These are phyloP conservation scores for Salvelinus fontinalis DNA, from an alignment of 2,113 vertebrate genomes.

Conservation along the genomic window DNA sequence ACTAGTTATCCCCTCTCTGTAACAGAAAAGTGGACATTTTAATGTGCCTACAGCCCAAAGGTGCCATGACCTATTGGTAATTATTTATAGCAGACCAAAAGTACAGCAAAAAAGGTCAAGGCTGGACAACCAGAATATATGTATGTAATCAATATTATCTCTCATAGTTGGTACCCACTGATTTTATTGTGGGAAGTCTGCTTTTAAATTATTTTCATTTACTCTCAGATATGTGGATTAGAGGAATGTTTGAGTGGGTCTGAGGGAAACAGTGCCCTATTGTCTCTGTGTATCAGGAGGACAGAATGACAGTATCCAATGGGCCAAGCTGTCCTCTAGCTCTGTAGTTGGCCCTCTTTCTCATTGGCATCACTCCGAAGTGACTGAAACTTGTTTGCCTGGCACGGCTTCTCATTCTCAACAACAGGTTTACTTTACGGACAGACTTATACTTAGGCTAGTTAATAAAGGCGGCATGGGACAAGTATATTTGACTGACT, in stretches of 20 bases:
- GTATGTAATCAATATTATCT: background rate
- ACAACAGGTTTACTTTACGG: background rate
- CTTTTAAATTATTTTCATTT: background rate
- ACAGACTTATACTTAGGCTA: background rate
- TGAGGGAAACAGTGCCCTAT: constrained; percentile 12
- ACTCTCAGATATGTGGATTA: background rate
- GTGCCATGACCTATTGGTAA: background rate
- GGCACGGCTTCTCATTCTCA: background rate
- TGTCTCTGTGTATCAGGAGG: background rate
- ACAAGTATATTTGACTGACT: background rate
- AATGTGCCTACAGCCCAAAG: background rate
- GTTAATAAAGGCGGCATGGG: background rate
- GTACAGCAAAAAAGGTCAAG: too few relatives aligned
- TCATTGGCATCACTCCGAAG: background rate
- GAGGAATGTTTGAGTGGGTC: constrained; percentile 2
- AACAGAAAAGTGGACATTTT: background rate
- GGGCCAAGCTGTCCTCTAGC: constrained; percentile 1
- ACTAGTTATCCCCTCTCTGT: background rate
- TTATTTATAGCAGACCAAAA: background rate
- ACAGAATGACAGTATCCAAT: constrained; percentile 1
- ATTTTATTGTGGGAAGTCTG: background rate
- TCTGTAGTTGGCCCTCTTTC: constrained; percentile 3
- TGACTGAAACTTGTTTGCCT: background rate
- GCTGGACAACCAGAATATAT: background rate
- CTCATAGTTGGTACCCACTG: background rate